Percentiles rank a stretch among this genome's conserved stretches.
Conservation (phyloP, 2,113 vertebrate genomes). For the Ctenomys sociabilis region DNA sequence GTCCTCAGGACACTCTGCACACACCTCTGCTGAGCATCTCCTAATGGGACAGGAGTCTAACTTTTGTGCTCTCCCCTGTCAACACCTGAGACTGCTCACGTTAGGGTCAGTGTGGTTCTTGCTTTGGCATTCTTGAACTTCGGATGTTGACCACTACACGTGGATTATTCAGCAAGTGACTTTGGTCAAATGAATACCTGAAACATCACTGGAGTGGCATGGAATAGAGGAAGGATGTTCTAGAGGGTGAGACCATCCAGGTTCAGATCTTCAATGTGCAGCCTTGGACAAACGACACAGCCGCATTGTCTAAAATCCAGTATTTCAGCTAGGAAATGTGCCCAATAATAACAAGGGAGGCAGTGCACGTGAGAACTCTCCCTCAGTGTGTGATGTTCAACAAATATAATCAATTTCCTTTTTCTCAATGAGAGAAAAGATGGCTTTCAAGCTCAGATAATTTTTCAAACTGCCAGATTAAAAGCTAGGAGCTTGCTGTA, state of each 20-base stretch:
- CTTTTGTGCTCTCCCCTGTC: rapidly evolving
- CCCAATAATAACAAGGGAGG: background rate
- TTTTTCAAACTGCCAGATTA: background rate
- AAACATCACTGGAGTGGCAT: background rate
- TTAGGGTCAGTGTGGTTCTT: background rate
- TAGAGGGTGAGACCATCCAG: background rate
- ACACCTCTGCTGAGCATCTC: background rate
- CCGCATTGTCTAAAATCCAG: background rate
- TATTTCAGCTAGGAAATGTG: conserved; percentile 32
- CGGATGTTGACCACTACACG: background rate
- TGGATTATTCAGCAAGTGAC: background rate
- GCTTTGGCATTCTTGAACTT: background rate
- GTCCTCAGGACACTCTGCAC: rapidly evolving
- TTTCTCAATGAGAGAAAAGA: background rate
- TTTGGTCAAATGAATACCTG: background rate
- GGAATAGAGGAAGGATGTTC: background rate
- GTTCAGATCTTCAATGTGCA: background rate
- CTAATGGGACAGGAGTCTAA: background rate
- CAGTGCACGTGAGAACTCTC: background rate
- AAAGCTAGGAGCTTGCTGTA: background rate
- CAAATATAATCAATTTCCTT: background rate
- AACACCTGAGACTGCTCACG: background rate
- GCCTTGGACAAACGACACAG: background rate
- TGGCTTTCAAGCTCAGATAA: background rate
- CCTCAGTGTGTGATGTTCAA: background rate